phyloP scores from a whole-genome alignment of 1,140 invertebrate genomes.

The Drosophila subobscura region DNA sequence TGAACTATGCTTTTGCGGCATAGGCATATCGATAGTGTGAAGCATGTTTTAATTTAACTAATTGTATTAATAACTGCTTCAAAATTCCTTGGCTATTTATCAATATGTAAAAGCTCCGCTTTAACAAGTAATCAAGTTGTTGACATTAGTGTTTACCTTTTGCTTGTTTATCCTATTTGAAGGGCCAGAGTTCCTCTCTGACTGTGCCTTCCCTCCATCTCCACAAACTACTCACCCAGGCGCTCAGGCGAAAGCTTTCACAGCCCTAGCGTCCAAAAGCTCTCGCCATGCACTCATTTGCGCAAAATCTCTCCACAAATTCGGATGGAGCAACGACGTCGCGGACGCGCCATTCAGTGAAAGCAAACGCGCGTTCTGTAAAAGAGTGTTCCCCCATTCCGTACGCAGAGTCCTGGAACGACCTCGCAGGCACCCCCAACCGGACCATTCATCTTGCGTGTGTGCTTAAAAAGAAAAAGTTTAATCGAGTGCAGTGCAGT shows the following conservation, averaged over 20 bases:
- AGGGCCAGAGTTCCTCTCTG: conserved; percentile 37
- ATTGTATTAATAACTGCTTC: no score
- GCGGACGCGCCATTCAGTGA: conserved; percentile 22
- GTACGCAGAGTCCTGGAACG: conserved; percentile 31
- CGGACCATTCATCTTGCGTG: conserved; percentile 47
- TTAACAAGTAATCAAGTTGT: conserved; percentile 22
- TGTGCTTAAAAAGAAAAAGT: conserved; percentile 20
- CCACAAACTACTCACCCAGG: neutral
- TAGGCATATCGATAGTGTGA: no score
- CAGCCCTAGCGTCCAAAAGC: conserved; percentile 45
- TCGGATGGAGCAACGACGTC: conserved; percentile 37
- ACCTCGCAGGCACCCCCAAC: conserved; percentile 13
- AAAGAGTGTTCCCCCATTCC: conserved; percentile 7
- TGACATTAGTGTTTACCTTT: conserved; percentile 44
- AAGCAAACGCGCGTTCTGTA: conserved; percentile 21
- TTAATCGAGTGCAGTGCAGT: conserved; percentile 33
- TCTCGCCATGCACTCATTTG: conserved; percentile 54
- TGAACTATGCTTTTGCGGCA: no score
- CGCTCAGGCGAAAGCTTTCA: conserved; percentile 55
- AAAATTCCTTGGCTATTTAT: neutral
- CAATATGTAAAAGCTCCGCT: conserved; percentile 7
- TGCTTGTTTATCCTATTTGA: conserved; percentile 38
- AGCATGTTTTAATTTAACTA: no score
- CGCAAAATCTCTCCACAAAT: conserved; percentile 69
- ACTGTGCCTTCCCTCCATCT: neutral